Conservation (phyloP, 1,140 invertebrate species). For the Atopsyche davidsoni region DNA sequence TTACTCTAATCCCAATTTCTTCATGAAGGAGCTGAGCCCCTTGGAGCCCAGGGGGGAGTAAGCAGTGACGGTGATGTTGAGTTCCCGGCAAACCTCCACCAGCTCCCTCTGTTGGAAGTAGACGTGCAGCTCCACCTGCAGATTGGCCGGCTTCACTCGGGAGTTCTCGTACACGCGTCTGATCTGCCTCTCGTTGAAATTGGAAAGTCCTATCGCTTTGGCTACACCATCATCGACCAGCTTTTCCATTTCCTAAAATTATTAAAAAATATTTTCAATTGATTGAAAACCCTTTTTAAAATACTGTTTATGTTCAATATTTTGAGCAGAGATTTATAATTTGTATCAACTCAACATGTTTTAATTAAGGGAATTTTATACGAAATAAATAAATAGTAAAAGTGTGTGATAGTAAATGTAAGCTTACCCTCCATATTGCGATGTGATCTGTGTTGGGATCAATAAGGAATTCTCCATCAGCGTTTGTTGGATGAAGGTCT, state of each 20-base stretch:
- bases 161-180: slow-evolving; percentile 56
- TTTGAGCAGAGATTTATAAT: too few species aligned
- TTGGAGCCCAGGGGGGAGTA: slow-evolving; percentile 77
- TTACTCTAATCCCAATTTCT: slow-evolving; percentile 39
- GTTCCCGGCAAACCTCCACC: slow-evolving; percentile 63
- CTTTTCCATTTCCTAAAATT: slow-evolving; percentile 68
- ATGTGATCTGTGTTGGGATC: slow-evolving; percentile 64
- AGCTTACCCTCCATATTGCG: slow-evolving; percentile 64
- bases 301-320: too few species aligned
- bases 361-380: too few species aligned
- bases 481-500: slow-evolving; percentile 43
- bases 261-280: too few species aligned
- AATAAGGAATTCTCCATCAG: slow-evolving; percentile 57
- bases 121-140: slow-evolving; percentile 76
- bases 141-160: slow-evolving; percentile 61
- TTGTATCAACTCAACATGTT: too few species aligned
- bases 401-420: slow-evolving; percentile 5
- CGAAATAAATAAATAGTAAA: neutral
- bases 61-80: slow-evolving; percentile 70
- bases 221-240: slow-evolving; percentile 59
- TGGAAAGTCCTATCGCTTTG: slow-evolving; percentile 72
- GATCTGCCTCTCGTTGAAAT: slow-evolving; percentile 70
- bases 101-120: slow-evolving; percentile 76
- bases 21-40: slow-evolving; percentile 46
- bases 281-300: too few species aligned